Conservation (phyloP, 2,888 invertebrate genomes). For the Perdita meconis region DNA sequence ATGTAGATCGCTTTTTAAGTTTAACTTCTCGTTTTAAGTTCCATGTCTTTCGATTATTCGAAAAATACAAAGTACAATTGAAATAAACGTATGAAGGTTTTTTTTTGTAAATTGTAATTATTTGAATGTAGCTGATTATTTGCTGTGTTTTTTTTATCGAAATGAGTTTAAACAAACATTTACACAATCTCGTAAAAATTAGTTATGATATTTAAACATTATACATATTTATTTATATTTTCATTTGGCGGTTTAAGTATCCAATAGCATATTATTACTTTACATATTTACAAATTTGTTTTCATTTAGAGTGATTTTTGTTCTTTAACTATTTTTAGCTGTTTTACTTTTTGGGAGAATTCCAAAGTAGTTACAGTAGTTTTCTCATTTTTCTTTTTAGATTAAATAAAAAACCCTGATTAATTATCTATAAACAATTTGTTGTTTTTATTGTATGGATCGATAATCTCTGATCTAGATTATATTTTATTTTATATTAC, state of each 20-base stretch:
- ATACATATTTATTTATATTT: slow-evolving; percentile 20
- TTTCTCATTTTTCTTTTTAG: no score
- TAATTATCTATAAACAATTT: no score
- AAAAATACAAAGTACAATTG: slow-evolving; percentile 33
- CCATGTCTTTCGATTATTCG: slow-evolving; percentile 23
- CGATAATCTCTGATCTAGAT: no score
- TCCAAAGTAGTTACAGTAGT: no score
- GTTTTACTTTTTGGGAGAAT: no score
- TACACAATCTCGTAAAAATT: slow-evolving; percentile 24
- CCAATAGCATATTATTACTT: no score
- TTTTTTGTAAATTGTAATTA: slow-evolving; percentile 8
- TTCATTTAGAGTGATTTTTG: no score
- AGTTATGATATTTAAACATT: slow-evolving; percentile 12
- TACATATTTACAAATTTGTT: no score
- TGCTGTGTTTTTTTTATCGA: not conserved
- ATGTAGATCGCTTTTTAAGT: slow-evolving; percentile 13
- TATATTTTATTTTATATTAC: no score
- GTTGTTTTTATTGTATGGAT: no score
- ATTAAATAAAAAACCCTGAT: no score
- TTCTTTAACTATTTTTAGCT: no score
- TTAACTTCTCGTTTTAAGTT: slow-evolving; percentile 28
- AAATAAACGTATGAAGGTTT: slow-evolving; percentile 8
- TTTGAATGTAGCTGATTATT: slow-evolving; percentile 6
- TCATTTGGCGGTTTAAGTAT: slow-evolving; percentile 18
- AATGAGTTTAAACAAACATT: slow-evolving; percentile 21